These are phyloP conservation scores for Hapalemur alaotrensis DNA, from an alignment of 2,797 vertebrate species.

Conservation along the genomic window DNA sequence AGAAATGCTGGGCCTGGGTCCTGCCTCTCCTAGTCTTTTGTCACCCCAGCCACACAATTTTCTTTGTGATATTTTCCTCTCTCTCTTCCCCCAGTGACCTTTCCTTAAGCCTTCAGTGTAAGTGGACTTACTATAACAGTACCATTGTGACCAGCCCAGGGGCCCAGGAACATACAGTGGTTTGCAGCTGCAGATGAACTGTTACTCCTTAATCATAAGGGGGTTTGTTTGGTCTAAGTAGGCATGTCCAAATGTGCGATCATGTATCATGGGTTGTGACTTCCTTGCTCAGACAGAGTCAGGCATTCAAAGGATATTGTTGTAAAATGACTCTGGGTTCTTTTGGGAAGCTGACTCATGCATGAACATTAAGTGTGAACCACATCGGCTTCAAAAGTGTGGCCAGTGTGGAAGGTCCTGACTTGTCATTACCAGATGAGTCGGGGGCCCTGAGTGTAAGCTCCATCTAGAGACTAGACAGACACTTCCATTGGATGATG, in stretches of 20 bases:
- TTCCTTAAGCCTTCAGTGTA: not conserved
- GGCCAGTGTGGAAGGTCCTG: not conserved
- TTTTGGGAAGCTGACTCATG: not conserved
- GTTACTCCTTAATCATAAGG: not conserved
- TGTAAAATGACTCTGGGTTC: not conserved
- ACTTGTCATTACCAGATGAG: not conserved
- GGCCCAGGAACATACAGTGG: rapidly evolving
- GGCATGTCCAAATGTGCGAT: not conserved
- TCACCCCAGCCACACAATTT: not conserved
- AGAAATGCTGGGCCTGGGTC: not conserved
- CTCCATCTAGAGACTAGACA: not conserved
- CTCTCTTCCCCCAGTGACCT: not conserved
- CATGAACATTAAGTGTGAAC: not conserved
- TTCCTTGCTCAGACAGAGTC: not conserved
- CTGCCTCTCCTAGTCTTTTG: not conserved
- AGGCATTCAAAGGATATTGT: not conserved
- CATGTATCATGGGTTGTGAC: not conserved
- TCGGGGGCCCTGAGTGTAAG: not conserved
- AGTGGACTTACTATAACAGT: not conserved
- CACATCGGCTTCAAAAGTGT: not conserved
- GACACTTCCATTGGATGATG: not conserved
- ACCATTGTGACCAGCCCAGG: rapidly evolving
- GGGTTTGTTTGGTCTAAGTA: not conserved
- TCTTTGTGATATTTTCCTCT: not conserved
- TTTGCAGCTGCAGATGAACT: not conserved